Base-by-base conservation (phyloP, 2,113 vertebrate species). In the Piaya cayana region DNA sequence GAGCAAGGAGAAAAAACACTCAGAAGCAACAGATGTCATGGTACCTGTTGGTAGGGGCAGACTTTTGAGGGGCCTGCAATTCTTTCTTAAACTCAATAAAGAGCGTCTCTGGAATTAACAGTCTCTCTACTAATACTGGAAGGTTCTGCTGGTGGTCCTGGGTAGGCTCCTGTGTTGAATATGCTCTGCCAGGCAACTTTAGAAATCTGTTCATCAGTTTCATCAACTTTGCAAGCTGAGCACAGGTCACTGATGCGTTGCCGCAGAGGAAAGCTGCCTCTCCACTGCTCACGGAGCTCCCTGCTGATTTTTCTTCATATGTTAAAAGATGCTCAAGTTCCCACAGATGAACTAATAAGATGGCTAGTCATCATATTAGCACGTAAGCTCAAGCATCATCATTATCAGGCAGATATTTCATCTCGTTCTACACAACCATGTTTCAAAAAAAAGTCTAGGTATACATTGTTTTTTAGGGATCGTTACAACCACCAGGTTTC, bases 181-280 rank as follows among this genome's bases (percentile, higher is more conserved):
- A 6, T 29, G 23, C 6, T 12, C 3, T 42, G 26, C 13, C 12
- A 22, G 30, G 7, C 22, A 8, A 8, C 42, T 29, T 49, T 2
- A 59, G 32, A 20, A 70, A 12, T 2, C 4, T 10, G 3, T 5
- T 22, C 10, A 15, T 43, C 2, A 2, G 3, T 5, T 12, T 68
- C 8, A 8, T 25, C 13, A 11, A 18, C 43, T 71, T 18, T 43
- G 20, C 0, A 0, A 27, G 34, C 37, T 58, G 37, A 77, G 20
- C 13, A 2, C 15, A 34, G 64, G 60, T 11, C n/a, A 2, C 11
- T 3, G 17, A 6, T 58, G 42, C 6, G 2, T 37, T 32, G 18
- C 25, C 20, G 8, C 8, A 2, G 23, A 15, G 55, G 22, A 67
- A 86, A 63, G 47, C 20, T 47, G 32, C 22, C 12, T 71, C 15